Base-by-base conservation (phyloP, 2,113 vertebrate genomes). In the Acrocephalus arundinaceus region DNA sequence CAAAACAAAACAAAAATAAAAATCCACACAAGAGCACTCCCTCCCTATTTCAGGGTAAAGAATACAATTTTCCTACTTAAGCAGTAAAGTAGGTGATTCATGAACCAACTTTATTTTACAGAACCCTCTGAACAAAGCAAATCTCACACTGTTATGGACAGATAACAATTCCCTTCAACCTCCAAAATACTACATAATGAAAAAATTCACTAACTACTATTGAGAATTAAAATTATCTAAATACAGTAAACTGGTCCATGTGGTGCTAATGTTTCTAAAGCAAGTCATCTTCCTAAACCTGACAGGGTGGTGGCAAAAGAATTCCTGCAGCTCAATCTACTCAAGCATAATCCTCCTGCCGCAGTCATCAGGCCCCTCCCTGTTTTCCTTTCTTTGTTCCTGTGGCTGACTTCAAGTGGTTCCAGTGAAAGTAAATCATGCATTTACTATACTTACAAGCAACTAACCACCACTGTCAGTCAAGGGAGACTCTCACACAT, bases 361-460 rank as follows among this genome's bases (percentile, higher is more conserved):
- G 33, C 7, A 51, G 33, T 10, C 0, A 0, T 15, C 19, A 73
- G 30, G 19, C 10, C 6, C 10, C 18, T 65, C 18, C 20, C 18
- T 30, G 25, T 5, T 63, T 12, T 55, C 18, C 13, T 41, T 74
- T 57, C 37, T 49, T 23, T 5, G 1, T 63, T 78, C 45, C 52
- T 41, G 11, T 25, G 20, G 25, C 4, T 87, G 31, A 59, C 12
- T 66, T 77, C 8, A 30, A 59, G 39, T 15, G 46, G 20, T 37
- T 70, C 25, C 28, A 71, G 15, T 33, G 20, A 30, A 90, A 86
- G 45, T 33, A 77, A 87, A 52, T 12, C 0, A 30, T 10, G 7
- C 8, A 75, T 70, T 86, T 80, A n/a, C 35, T 68, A 45, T 16
- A 61, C 39, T 70, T 24, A 89, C 22, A 61, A 46, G 37, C 45